Evolutionary conservation across 2,888 invertebrate species (phyloP), one percentile per base, ranked within the genome.

Genomic region (Apantesis nais): DNA sequence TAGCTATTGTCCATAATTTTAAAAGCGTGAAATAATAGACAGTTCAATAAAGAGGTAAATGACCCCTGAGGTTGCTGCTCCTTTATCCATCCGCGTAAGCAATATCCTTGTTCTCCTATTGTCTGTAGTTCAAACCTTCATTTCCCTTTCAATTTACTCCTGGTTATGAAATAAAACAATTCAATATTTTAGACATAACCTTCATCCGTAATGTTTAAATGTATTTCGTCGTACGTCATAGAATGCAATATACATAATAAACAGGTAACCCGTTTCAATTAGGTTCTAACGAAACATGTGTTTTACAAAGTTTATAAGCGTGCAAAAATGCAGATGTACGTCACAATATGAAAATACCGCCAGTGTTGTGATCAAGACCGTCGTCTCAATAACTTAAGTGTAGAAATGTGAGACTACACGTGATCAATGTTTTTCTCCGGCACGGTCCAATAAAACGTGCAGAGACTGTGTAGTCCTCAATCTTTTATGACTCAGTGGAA

Each of bases 391-490:
- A 41, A 66, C 44, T 29, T 19, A 37, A 39, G 12, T 34, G 25
- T 9, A 71, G 39, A 77, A 79, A 80, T 80, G 74, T 80, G 67
- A 61, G 34, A 48, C 37, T 62, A 52, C 61, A 62, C 61, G 67
- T 67, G 67, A 67, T 37, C 44, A 62, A 31, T 61, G 31, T 67
- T 29, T 41, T 41, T 39, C 39, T 22, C n/a, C 22, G 34, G 41
- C 37, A 25, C 19, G 41, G 41, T 76, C 70, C 66, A 66, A 71
- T 25, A 77, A 81, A 88, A 86, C 87, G 87, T 85, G 85, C 68
- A 61, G 52, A 65, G 34, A 62, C 52, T 0, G 72, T 74, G 58
- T 14, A 81, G 71, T 67, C 75, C 75, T 82, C 82, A 87, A 87
- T 75, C 73, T 76, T 73, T 73, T 37, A 55, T 55, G 14, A 25